Conservation (phyloP, 2,888 invertebrate genomes). For the Drosophila antonietae region DNA sequence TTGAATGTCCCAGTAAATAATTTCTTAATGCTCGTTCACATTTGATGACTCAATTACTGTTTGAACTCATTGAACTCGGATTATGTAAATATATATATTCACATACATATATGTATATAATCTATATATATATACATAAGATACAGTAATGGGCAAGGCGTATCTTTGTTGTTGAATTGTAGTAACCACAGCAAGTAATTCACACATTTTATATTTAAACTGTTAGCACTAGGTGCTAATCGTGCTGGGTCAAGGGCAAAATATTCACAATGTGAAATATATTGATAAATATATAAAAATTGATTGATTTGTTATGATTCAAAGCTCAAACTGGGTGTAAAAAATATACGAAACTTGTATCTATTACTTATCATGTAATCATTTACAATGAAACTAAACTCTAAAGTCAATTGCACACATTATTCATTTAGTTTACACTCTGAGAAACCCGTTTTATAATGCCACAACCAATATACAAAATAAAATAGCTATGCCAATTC, state of each 20-base stretch:
- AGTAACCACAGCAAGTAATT: constrained; percentile 14
- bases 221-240: background rate
- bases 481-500: too few relatives aligned
- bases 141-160: background rate
- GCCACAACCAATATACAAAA: background rate
- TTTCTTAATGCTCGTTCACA: constrained; percentile 25
- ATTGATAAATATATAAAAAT: constrained; percentile 1
- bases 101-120: background rate
- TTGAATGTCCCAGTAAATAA: constrained; percentile 21
- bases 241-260: constrained; percentile 44
- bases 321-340: background rate
- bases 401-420: background rate
- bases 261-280: constrained; percentile 7
- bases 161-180: background rate
- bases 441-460: background rate
- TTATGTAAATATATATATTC: constrained; percentile 7
- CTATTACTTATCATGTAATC: background rate
- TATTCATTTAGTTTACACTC: background rate
- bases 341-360: background rate
- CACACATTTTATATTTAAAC: constrained; percentile 23
- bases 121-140: background rate
- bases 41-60: constrained; percentile 69
- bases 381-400: background rate
- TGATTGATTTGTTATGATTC: background rate
- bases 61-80: constrained; percentile 60